Evolutionary conservation across 1,140 invertebrate species (phyloP), one percentile per base, ranked within the genome.

Genomic region (Thalassaphorura encarpata): DNA sequence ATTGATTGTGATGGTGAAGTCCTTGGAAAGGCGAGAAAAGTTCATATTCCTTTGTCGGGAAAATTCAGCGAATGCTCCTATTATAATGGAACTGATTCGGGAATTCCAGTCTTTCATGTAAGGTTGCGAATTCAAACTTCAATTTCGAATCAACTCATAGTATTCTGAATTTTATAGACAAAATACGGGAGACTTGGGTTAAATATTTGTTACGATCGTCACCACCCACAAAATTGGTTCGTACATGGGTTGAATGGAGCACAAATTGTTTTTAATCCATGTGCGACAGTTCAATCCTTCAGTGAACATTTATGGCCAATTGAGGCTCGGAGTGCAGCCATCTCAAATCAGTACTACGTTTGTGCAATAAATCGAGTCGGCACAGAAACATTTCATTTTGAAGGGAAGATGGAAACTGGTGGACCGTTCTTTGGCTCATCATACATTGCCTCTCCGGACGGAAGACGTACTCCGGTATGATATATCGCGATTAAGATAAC

Each of bases 191-290:
- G 27, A 15, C 3, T 57, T 15, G 55, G 24, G 3, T n/a, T 57
- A 13, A 16, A 27, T 13, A 51, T 57, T 29, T 57, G 55, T n/a
- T 57, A 50, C 21, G 55, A 57, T 8, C 55, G 55, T 23, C 55
- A 57, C 21, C 55, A 57, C 27, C 33, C 49, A 5, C 47, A 41
- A n/a, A 23, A 36, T 50, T 57, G 48, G 48, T 36, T 19, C 18
- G 42, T 36, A 24, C 42, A 45, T 31, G 29, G 41, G 3, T 0
- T 52, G 0, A 57, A 57, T 19, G 43, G 43, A 45, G 55, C 55
- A 4, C 3, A 57, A 40, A 52, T 57, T 3, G 41, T 57, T 18
- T 57, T 57, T 49, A 57, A 57, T 26, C 55, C 55, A 26, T 28
- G 40, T 43, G 55, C 55, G 6, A 41, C 55, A 18, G 55, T 57